phyloP scores from a whole-genome alignment of 2,113 vertebrate genomes.

The Lagopus muta region DNA sequence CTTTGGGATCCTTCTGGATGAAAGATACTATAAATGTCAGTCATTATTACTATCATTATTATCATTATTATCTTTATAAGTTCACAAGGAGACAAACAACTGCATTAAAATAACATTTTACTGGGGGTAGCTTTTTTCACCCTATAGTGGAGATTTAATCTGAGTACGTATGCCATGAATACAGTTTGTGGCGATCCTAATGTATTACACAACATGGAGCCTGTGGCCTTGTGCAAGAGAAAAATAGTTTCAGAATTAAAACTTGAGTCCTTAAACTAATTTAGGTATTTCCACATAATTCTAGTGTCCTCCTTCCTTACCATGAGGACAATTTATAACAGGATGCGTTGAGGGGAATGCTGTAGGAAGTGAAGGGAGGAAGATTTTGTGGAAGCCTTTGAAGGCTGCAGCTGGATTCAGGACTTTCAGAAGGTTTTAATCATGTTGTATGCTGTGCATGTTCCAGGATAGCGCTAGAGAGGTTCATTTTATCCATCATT shows the following conservation, averaged over 20 bases:
- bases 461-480: not conserved
- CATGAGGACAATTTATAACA: not conserved
- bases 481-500: not conserved
- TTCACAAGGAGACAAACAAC: slow-evolving; percentile 37
- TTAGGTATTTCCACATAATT: not conserved
- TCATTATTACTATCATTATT: slow-evolving; percentile 58
- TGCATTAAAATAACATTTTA: not conserved
- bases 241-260: not conserved
- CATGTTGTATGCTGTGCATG: not conserved
- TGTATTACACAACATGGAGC: not conserved
- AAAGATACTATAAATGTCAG: slow-evolving; percentile 50
- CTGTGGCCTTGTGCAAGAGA: not conserved
- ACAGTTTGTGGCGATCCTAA: not conserved
- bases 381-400: not conserved
- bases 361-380: not conserved
- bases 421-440: slow-evolving; percentile 1
- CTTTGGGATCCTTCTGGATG: slow-evolving; percentile 40
- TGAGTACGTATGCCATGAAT: not conserved
- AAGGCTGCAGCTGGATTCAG: not conserved
- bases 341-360: not conserved
- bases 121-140: not conserved
- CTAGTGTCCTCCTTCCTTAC: not conserved
- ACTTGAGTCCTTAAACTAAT: not conserved
- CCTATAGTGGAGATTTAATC: not conserved
- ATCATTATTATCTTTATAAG: slow-evolving; percentile 24